A percentile compares a stretch with the other conserved stretches of the same genome.
Evolutionary conservation across 1,140 invertebrate genomes (phyloP).

Genomic region (Diorhabda carinulata): DNA sequence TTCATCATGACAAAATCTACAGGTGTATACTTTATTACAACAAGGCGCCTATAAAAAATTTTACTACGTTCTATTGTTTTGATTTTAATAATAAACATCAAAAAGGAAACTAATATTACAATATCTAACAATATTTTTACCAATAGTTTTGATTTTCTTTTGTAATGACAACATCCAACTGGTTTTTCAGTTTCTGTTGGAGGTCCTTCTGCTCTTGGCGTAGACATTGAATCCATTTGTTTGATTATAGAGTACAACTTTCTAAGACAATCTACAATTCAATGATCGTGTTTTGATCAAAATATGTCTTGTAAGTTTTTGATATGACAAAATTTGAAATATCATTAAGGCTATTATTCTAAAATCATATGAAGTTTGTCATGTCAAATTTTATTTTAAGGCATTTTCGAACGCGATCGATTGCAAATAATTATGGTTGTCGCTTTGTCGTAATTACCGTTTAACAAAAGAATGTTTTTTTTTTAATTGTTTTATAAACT

Average conservation of each 20-base stretch:
- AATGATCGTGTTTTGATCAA: too few species aligned
- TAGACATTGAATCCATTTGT: constrained; percentile 35
- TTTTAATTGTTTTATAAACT: too few species aligned
- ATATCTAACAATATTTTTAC: constrained; percentile 52
- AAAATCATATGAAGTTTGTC: too few species aligned
- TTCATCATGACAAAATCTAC: constrained; percentile 85
- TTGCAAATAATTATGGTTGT: too few species aligned
- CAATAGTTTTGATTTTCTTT: constrained; percentile 76
- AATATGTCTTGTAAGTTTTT: too few species aligned
- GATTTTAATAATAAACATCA: constrained; percentile 33
- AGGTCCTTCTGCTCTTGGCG: constrained; percentile 40
- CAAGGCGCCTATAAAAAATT: constrained; percentile 67
- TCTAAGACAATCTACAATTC: too few species aligned
- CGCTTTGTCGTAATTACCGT: too few species aligned
- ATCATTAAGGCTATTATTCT: too few species aligned
- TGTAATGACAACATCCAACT: constrained; percentile 72
- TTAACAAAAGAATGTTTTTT: too few species aligned
- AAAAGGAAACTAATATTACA: background rate
- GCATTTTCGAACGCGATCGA: too few species aligned
- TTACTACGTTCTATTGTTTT: background rate
- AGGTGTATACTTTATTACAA: constrained; percentile 82
- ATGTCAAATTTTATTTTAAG: too few species aligned
- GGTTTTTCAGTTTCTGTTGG: constrained; percentile 48
- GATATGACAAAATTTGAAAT: too few species aligned
- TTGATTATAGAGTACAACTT: background rate